Evolutionary conservation across 92 coral and sea anemone genomes (phyloP).

Genomic region (Parazoanthus atlanticus): DNA sequence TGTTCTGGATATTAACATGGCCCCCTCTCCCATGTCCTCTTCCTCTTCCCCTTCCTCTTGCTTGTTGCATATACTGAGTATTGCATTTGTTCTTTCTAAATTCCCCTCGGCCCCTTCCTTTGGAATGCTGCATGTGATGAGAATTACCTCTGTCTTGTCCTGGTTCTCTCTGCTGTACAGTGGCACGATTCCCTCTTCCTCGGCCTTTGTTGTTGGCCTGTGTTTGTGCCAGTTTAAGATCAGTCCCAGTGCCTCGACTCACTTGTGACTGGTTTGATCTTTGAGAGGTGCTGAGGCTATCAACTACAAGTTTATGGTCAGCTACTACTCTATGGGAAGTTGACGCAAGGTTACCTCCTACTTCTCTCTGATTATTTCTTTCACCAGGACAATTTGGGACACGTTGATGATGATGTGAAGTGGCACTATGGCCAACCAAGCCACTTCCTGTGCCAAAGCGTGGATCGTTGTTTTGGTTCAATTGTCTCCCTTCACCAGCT

Average conservation of each 20-base stretch:
- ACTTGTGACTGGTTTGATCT: not conserved
- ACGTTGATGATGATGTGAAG: not conserved
- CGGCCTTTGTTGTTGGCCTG: not conserved
- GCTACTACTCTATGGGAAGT: not conserved
- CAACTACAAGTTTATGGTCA: not conserved
- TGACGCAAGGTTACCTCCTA: not conserved
- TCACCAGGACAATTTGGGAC: not conserved
- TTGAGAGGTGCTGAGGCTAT: slow-evolving; percentile 3
- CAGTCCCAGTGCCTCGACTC: not conserved
- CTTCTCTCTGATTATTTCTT: not conserved
- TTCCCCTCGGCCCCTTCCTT: not conserved
- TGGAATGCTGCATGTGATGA: not conserved
- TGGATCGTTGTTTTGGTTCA: not conserved
- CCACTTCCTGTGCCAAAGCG: not conserved
- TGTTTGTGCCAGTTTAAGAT: not conserved
- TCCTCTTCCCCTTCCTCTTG: not conserved
- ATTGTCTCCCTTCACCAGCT: not conserved
- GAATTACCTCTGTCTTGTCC: not conserved
- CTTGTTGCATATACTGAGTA: too few species aligned
- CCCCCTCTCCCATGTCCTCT: not conserved
- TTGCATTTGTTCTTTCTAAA: not conserved
- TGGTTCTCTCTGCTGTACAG: not conserved
- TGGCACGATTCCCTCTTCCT: not conserved
- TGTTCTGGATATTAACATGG: not conserved
- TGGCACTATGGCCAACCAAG: not conserved